Percentiles rank a stretch among this genome's conserved stretches.
These are phyloP conservation scores for Hylia prasina DNA, from an alignment of 2,113 vertebrate genomes.

Conservation along the genomic window DNA sequence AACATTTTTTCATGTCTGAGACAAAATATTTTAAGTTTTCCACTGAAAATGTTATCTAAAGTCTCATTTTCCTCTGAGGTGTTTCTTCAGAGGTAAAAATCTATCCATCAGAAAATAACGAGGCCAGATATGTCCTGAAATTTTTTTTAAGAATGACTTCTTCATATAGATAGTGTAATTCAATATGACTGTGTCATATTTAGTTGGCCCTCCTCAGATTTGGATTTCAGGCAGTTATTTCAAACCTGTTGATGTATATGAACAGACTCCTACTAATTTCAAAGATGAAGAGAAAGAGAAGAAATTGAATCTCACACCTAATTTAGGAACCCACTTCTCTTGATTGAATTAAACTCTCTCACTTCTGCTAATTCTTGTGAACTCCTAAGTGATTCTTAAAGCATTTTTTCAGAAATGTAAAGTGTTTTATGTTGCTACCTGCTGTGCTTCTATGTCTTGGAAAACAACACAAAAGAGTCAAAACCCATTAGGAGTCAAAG, in stretches of 20 bases:
- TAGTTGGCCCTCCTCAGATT: background rate
- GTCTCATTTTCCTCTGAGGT: background rate
- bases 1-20: background rate
- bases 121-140: background rate
- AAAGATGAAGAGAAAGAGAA: background rate
- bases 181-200: background rate
- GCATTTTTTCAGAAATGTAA: background rate
- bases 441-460: background rate
- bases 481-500: background rate
- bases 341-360: constrained; percentile 46
- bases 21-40: background rate
- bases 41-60: background rate
- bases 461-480: constrained; percentile 15
- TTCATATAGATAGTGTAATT: background rate
- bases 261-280: background rate
- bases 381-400: constrained; percentile 32
- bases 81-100: background rate
- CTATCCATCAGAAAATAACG: background rate
- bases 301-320: background rate
- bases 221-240: background rate
- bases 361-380: constrained; percentile 20
- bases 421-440: background rate
- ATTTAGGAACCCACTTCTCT: constrained; percentile 31
- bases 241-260: background rate
- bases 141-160: background rate